These are phyloP conservation scores for Chelonoidis abingdonii DNA, from an alignment of 2,113 vertebrate species.

Conservation along the genomic window DNA sequence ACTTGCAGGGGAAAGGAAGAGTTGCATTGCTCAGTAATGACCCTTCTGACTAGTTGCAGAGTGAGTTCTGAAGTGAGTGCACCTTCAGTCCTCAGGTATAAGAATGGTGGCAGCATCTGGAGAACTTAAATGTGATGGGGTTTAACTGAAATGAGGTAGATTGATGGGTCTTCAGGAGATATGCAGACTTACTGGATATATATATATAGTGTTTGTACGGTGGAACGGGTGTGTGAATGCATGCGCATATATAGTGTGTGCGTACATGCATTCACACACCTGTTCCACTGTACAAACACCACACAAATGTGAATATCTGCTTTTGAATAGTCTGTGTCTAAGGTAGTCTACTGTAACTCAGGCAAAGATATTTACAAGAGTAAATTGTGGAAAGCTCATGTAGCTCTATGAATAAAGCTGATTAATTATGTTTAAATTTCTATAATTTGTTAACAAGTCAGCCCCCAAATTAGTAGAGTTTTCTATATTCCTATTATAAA, in stretches of 20 bases:
- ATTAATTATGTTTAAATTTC: conserved; percentile 84
- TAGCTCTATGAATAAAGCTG: conserved; percentile 79
- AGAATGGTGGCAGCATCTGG: neutral
- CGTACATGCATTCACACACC: conserved; percentile 57
- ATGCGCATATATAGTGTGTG: neutral
- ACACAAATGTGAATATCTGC: conserved; percentile 59
- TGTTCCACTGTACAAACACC: conserved; percentile 28
- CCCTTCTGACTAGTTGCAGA: neutral
- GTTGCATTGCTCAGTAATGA: accelerated
- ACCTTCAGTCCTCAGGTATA: neutral
- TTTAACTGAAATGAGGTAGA: conserved; percentile 24
- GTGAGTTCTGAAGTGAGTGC: neutral
- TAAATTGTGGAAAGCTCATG: conserved; percentile 76
- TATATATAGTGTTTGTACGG: too few relatives aligned
- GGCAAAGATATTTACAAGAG: conserved; percentile 77
- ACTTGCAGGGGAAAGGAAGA: neutral
- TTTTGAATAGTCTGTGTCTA: conserved; percentile 63
- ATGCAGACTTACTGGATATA: conserved; percentile 54
- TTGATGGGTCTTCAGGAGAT: conserved; percentile 45
- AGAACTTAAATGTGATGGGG: neutral
- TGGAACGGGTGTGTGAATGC: neutral
- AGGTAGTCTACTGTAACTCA: conserved; percentile 62
- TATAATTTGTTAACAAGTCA: conserved; percentile 82
- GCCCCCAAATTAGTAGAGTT: conserved; percentile 80
- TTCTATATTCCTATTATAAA: conserved; percentile 79